A percentile compares a stretch with the other conserved stretches of the same genome.
These are phyloP conservation scores for Suricata suricatta DNA, from an alignment of 2,113 vertebrate genomes.

Conservation along the genomic window DNA sequence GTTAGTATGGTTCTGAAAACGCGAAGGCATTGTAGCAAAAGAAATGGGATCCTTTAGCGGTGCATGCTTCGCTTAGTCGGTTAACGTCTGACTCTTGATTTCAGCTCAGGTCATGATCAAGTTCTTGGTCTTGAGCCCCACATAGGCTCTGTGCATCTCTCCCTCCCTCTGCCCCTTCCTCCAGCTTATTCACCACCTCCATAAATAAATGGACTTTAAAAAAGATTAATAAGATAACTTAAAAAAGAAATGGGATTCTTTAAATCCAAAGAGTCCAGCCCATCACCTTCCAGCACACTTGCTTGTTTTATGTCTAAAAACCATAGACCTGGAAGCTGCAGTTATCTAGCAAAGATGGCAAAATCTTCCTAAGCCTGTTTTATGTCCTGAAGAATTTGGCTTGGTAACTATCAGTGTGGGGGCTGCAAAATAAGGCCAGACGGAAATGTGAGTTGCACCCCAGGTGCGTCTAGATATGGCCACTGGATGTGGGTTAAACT, in stretches of 20 bases:
- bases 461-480: background rate
- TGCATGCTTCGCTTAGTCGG: no score
- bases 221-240: no score
- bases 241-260: background rate
- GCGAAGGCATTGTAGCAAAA: background rate
- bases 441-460: background rate
- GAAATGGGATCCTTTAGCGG: background rate
- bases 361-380: background rate
- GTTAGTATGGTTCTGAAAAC: background rate
- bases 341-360: background rate
- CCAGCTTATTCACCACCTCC: no score
- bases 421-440: background rate
- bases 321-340: background rate
- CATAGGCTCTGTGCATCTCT: no score
- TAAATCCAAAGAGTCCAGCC: background rate
- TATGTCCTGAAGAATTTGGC: background rate
- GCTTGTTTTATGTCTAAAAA: background rate
- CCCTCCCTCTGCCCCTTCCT: no score
- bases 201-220: no score
- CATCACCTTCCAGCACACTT: background rate
- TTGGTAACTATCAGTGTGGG: background rate
- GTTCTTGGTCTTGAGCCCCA: no score
- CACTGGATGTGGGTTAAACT: background rate
- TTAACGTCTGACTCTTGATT: no score
- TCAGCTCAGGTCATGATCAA: no score